A percentile compares a stretch with the other conserved stretches of the same genome.
Evolutionary conservation across 1,140 invertebrate genomes (phyloP).

Genomic region (Brachionus koreanus): DNA sequence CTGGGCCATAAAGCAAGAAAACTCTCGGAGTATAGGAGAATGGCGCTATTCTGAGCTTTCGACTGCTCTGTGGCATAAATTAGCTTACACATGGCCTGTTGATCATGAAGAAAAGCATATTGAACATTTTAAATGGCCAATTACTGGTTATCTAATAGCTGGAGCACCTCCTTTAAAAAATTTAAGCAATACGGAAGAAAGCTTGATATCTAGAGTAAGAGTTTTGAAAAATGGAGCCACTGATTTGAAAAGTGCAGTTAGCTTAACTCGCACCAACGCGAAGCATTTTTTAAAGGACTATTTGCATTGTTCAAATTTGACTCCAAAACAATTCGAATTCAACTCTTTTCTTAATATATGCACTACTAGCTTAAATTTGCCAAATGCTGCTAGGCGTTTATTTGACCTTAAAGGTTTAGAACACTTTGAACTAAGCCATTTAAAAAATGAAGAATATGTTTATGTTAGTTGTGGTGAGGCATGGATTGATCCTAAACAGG

Average conservation of each 20-base stretch:
- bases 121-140: slow-evolving; percentile 59
- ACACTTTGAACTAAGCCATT: slow-evolving; percentile 51
- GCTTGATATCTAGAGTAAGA: slow-evolving; percentile 45
- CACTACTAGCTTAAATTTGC: slow-evolving; percentile 53
- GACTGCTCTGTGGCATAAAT: slow-evolving; percentile 56
- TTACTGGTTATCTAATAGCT: slow-evolving; percentile 56
- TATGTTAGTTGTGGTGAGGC: slow-evolving; percentile 56
- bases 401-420: slow-evolving; percentile 56
- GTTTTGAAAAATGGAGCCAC: slow-evolving; percentile 55
- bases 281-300: neutral
- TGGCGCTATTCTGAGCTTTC: slow-evolving; percentile 55
- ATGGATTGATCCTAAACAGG: slow-evolving; percentile 55
- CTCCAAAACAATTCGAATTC: slow-evolving; percentile 43
- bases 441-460: slow-evolving; percentile 54
- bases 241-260: slow-evolving; percentile 47
- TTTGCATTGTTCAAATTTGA: slow-evolving; percentile 14
- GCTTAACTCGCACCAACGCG: slow-evolving; percentile 47
- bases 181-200: neutral
- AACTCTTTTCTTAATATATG: slow-evolving; percentile 56
- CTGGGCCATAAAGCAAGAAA: slow-evolving; percentile 40
- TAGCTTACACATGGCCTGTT: slow-evolving; percentile 57
- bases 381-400: slow-evolving; percentile 56
- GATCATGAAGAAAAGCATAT: slow-evolving; percentile 50
- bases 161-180: slow-evolving; percentile 54
- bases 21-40: slow-evolving; percentile 50